Conservation (phyloP, 2,113 vertebrate genomes). For the Gasterosteus aculeatus region DNA sequence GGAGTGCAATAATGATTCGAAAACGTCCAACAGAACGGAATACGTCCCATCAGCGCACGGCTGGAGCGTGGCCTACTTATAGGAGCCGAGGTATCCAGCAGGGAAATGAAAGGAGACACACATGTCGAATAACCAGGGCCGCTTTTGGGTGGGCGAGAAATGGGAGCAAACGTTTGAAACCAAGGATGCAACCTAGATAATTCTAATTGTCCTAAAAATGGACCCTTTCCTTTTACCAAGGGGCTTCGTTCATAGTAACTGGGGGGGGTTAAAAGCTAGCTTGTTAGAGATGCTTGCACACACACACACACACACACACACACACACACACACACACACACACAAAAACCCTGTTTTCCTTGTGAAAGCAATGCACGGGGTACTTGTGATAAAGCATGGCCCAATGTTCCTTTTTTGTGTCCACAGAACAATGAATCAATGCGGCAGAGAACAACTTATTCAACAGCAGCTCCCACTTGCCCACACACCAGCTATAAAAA, state of each 20-base stretch:
- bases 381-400: slow-evolving; percentile 33
- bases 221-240: slow-evolving; percentile 15
- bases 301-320: too few relatives aligned
- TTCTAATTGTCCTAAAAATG: slow-evolving; percentile 70
- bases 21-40: slow-evolving; percentile 28
- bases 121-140: slow-evolving; percentile 78
- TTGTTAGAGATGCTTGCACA: too few relatives aligned
- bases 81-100: slow-evolving; percentile 73
- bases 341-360: slow-evolving; percentile 6
- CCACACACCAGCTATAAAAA: slow-evolving; percentile 75
- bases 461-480: slow-evolving; percentile 75
- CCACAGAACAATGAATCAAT: slow-evolving; percentile 75
- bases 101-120: slow-evolving; percentile 78
- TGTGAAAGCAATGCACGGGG: background rate
- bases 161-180: slow-evolving; percentile 72
- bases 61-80: slow-evolving; percentile 73
- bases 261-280: too few relatives aligned
- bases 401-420: slow-evolving; percentile 52
- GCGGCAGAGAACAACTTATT: slow-evolving; percentile 69
- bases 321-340: background rate
- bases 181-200: slow-evolving; percentile 73
- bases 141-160: slow-evolving; percentile 66
- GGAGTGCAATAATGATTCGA: slow-evolving; percentile 2
- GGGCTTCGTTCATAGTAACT: slow-evolving; percentile 16
- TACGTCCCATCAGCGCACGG: slow-evolving; percentile 47